A percentile compares a stretch with the other conserved stretches of the same genome.
These are phyloP conservation scores for Chouioia cunea DNA, from an alignment of 2,888 invertebrate genomes.

Conservation along the genomic window DNA sequence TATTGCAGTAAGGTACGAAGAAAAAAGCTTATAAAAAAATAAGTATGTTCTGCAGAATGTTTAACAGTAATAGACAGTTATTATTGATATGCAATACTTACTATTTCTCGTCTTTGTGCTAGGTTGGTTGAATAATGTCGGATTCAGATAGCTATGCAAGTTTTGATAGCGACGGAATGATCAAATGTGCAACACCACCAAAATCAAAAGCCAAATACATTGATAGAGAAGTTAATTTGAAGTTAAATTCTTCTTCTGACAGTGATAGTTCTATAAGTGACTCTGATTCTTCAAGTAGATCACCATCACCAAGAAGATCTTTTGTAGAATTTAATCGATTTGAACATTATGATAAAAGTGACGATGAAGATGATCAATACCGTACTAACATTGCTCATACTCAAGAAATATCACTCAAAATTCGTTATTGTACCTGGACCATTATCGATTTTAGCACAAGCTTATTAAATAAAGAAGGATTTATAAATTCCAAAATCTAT, in stretches of 20 bases:
- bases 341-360: slow-evolving; percentile 5
- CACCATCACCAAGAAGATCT: neutral
- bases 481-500: slow-evolving; percentile 11
- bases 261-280: neutral
- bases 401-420: slow-evolving; percentile 8
- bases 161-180: neutral
- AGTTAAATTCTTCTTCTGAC: neutral
- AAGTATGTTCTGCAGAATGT: too few species aligned
- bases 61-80: too few species aligned
- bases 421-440: slow-evolving; percentile 1
- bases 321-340: slow-evolving; percentile 2
- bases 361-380: slow-evolving; percentile 15
- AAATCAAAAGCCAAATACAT: slow-evolving; percentile 4
- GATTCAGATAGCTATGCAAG: slow-evolving; percentile 3
- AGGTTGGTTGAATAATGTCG: neutral
- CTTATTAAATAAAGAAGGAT: slow-evolving; percentile 9
- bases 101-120: too few species aligned
- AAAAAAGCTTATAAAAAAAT: neutral
- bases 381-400: slow-evolving; percentile 2
- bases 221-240: neutral
- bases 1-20: too few species aligned
- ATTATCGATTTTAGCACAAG: neutral
- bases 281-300: neutral
- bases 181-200: slow-evolving; percentile 8
- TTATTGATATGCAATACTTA: too few species aligned